These are phyloP conservation scores for Idaea biselata DNA, from an alignment of 2,888 invertebrate genomes.

Conservation along the genomic window DNA sequence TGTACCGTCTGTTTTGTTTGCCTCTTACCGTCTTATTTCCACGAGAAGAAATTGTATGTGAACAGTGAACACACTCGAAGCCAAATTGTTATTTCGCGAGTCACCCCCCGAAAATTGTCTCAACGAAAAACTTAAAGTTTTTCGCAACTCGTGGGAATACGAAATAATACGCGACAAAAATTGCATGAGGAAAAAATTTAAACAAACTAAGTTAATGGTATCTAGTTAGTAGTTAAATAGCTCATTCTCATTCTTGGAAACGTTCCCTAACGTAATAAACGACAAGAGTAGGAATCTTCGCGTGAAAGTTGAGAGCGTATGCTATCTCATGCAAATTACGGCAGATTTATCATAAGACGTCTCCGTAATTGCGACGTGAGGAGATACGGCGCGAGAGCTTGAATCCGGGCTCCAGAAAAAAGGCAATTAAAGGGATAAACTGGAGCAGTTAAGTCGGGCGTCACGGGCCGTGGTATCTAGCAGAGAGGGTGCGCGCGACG, in stretches of 20 bases:
- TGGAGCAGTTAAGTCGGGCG: conserved; percentile 73
- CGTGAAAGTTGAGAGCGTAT: conserved; percentile 80
- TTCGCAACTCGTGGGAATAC: conserved; percentile 28
- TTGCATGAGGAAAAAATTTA: conserved; percentile 39
- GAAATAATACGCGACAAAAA: conserved; percentile 37
- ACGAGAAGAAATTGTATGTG: conserved; percentile 65
- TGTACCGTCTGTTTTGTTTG: conserved; percentile 75
- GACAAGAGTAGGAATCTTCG: conserved; percentile 76
- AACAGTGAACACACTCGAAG: conserved; percentile 57
- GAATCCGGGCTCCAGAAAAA: conserved; percentile 76
- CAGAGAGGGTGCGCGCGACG: conserved; percentile 34
- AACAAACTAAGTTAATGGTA: conserved; percentile 61
- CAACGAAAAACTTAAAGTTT: conserved; percentile 32
- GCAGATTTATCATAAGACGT: conserved; percentile 81
- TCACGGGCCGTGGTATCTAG: conserved; percentile 68
- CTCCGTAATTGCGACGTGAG: conserved; percentile 80
- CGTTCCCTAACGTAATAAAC: conserved; percentile 78
- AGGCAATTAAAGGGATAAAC: conserved; percentile 80
- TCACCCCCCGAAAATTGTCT: conserved; percentile 47
- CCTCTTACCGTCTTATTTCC: conserved; percentile 74
- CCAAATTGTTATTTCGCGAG: conserved; percentile 62
- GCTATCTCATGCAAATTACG: conserved; percentile 81
- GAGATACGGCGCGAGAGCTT: conserved; percentile 75
- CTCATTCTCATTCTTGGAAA: conserved; percentile 78
- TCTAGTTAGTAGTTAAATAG: conserved; percentile 76